phyloP scores from a whole-genome alignment of 2,113 vertebrate species.

The Capreolus pygargus region DNA sequence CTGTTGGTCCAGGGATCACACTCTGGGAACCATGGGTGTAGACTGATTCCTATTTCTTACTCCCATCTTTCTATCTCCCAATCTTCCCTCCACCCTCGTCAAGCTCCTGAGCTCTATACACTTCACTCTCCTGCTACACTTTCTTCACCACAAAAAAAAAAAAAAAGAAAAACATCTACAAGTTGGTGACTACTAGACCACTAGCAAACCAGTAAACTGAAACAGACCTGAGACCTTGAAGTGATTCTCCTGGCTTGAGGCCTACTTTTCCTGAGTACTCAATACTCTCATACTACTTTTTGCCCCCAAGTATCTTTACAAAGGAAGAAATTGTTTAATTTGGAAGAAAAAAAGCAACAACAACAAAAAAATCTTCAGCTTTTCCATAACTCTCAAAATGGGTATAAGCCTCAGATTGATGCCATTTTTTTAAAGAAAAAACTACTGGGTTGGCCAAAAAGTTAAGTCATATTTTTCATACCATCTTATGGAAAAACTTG shows the following conservation, averaged over 20 bases:
- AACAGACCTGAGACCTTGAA: background rate
- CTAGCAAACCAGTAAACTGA: background rate
- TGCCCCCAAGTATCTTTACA: background rate
- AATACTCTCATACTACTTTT: background rate
- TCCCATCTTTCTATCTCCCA: background rate
- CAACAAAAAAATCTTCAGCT: background rate
- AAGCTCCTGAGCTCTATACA: background rate
- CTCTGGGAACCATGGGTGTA: background rate
- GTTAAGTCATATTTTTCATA: background rate
- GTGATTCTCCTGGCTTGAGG: background rate
- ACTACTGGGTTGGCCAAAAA: background rate
- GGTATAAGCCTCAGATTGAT: background rate
- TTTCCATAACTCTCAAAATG: background rate
- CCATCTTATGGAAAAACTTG: background rate
- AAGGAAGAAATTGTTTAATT: background rate
- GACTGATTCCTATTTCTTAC: background rate
- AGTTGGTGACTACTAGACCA: background rate
- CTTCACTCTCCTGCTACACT: background rate
- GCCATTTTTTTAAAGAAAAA: background rate
- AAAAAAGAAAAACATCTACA: background rate
- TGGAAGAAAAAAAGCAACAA: background rate
- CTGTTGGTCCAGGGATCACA: background rate
- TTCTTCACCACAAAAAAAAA: background rate
- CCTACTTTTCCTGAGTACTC: background rate
- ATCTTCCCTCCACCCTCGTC: background rate